A percentile compares a stretch with the other conserved stretches of the same genome.
Evolutionary conservation across 2,113 vertebrate species (phyloP).

Genomic region (Acrocephalus kingi): DNA sequence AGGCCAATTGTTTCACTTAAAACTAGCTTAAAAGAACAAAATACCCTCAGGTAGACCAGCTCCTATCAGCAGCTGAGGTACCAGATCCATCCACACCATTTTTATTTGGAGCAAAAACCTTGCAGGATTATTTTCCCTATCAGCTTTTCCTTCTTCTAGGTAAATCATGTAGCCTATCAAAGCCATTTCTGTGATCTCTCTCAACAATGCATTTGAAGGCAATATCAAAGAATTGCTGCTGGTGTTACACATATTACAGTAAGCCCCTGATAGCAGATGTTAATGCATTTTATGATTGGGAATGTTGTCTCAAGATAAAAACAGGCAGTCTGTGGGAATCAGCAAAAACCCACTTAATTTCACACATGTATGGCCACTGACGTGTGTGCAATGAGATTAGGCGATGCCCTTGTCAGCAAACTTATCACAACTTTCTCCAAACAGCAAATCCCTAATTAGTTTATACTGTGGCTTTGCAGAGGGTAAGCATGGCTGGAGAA

Average conservation of each 20-base stretch:
- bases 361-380: conserved; percentile 58
- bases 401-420: conserved; percentile 50
- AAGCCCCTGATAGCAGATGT: conserved; percentile 63
- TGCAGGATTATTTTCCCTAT: conserved; percentile 50
- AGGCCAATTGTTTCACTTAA: conserved; percentile 4
- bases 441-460: conserved; percentile 63
- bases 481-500: conserved; percentile 39
- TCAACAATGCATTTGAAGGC: conserved; percentile 53
- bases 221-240: conserved; percentile 60
- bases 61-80: background rate
- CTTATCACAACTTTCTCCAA: conserved; percentile 61
- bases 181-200: conserved; percentile 52
- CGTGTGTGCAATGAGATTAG: conserved; percentile 49
- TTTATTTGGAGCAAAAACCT: background rate
- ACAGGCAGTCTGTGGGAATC: conserved; percentile 39
- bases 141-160: conserved; percentile 42
- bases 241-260: conserved; percentile 51
- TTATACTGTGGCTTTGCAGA: conserved; percentile 41
- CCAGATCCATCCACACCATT: background rate
- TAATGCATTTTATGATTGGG: conserved; percentile 56
- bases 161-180: conserved; percentile 58
- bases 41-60: background rate
- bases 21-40: background rate
- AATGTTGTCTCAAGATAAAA: conserved; percentile 71
- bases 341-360: conserved; percentile 65